Evolutionary conservation across 2,113 vertebrate species (phyloP), one percentile per base, ranked within the genome.

Genomic region (Ifrita kowaldi): DNA sequence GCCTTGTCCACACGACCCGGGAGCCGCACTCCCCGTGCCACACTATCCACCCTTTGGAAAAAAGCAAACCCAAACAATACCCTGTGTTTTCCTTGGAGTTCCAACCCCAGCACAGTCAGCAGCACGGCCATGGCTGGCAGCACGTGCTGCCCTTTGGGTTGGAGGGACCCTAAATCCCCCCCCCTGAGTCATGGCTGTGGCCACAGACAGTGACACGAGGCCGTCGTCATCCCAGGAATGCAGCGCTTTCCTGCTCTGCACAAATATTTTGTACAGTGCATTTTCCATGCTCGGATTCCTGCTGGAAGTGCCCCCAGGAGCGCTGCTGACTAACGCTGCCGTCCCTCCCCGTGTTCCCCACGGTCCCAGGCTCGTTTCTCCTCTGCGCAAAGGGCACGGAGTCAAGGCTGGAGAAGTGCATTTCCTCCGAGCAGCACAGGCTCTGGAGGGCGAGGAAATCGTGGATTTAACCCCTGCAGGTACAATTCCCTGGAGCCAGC

Each of bases 181-280:
- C n/a, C n/a, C n/a, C n/a, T 97, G 95, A 96, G 93, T 97, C 96
- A 97, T 7, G 77, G 80, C 92, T 85, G 65, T 63, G 92, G 70
- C 79, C 97, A 96, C 96, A 96, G 96, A 96, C 90, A 21, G 75
- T 97, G 97, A 97, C 96, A 97, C 95, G 88, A 76, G 39, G 76
- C 75, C 89, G 35, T 90, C 93, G 95, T 69, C 93, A 97, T 96
- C 84, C 90, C 76, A 97, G 70, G 97, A 97, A 97, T 97, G 89
- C 57, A 16, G 81, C 71, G 26, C 70, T 94, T 97, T 97, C 96
- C 97, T 96, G 90, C 80, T 71, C 88, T 17, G 84, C 70, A 89
- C 49, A 93, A 94, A 95, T 97, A 92, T 94, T 95, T 96, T 81
- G 76, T 47, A 42, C 81, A 23, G 74, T 53, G 90, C 78, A 7